Evolutionary conservation across 2,113 vertebrate genomes (phyloP).

Genomic region (Periophthalmus modestus): DNA sequence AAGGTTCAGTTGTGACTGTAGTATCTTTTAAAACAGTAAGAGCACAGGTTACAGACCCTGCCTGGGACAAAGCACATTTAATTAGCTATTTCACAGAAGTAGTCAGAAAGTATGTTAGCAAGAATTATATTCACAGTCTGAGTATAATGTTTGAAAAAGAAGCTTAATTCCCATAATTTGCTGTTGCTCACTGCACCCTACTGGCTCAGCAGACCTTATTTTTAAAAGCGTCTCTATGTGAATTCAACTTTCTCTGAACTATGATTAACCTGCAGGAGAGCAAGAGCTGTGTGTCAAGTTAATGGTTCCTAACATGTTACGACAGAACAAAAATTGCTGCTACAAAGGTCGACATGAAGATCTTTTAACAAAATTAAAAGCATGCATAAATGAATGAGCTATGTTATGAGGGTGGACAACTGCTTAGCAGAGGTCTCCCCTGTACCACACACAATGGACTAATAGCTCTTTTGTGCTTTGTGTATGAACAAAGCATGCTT

Average conservation of each 20-base stretch:
- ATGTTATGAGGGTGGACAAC: constrained; percentile 36
- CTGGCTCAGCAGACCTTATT: neutral
- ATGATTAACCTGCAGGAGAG: neutral
- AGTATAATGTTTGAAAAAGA: too few species aligned
- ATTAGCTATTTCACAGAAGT: too few species aligned
- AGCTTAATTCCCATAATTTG: too few species aligned
- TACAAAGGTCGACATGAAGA: neutral
- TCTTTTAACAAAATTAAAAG: constrained; percentile 9
- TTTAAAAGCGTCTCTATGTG: neutral
- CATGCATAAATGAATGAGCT: constrained; percentile 33
- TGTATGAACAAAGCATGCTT: constrained; percentile 13
- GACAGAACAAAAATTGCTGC: constrained; percentile 1
- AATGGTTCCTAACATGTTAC: neutral
- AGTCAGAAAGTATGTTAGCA: too few species aligned
- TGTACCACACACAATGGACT: constrained; percentile 36
- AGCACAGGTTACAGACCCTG: too few species aligned
- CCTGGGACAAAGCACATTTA: neutral
- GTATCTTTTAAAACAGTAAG: too few species aligned
- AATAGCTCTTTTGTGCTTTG: constrained; percentile 24
- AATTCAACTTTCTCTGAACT: neutral
- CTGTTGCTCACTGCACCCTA: too few species aligned
- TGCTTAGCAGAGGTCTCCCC: constrained; percentile 18
- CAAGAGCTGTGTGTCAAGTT: neutral
- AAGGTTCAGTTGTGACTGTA: too few species aligned
- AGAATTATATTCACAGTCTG: too few species aligned